Base-by-base conservation (phyloP, 2,888 invertebrate genomes). In the Athripsodes cinereus region DNA sequence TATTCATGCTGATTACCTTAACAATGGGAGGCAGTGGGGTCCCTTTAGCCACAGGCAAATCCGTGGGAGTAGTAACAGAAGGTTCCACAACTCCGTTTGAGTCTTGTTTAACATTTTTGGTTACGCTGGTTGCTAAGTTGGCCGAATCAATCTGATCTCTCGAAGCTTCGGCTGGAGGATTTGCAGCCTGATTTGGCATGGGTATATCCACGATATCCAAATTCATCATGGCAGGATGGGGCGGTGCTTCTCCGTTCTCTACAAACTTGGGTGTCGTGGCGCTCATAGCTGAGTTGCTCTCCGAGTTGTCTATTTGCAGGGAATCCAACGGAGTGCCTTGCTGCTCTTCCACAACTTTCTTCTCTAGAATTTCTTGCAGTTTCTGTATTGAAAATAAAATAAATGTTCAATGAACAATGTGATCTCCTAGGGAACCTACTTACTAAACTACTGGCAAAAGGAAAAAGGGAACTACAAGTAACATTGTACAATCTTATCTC, bases 171-270 rank as follows among this genome's bases (percentile, higher is more conserved):
- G 62, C 54, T 11, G 66, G 62, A 6, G 63, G 59, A 18, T 53
- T 53, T 40, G 40, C 57, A 5, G 48, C 16, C n/a, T 63, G 62
- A 18, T 67, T 67, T 35, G 89, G 88, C 72, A 89, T 86, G 21
- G 88, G 88, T 69, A 89, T 89, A 74, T 88, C 86, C 59, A 80
- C 76, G 54, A 85, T 77, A 64, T 87, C 83, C 66, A 84, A 74
- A 8, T 62, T 67, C 46, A 66, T 66, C 40, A 66, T 66, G 20
- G 60, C 60, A 11, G 59, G 62, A 13, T 52, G 49, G n/a, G 46
- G 20, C 13, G 3, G 40, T 11, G 40, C 47, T 40, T 74, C 74
- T 3, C 78, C 78, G 62, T 79, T 78, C 61, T 78, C 78, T 66
- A 72, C 74, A 2, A 72, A 72, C 10, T 65, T 67, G 31, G 57